Conservation (phyloP, 2,113 vertebrate species). For the Microcebus jonahi region DNA sequence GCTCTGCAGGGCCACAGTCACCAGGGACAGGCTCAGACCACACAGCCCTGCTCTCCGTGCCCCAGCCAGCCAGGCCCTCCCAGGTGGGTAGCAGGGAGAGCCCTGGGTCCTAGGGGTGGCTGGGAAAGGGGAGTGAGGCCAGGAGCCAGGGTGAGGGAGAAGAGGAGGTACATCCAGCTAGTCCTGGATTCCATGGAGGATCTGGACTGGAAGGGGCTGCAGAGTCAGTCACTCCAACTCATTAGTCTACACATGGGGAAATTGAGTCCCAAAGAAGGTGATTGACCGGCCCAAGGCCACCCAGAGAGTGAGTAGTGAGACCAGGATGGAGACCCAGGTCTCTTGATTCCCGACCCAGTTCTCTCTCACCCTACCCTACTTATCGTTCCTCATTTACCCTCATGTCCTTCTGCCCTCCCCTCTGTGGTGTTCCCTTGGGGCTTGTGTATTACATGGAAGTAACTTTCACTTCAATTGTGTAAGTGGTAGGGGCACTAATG, state of each 20-base stretch:
- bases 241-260: too few species aligned
- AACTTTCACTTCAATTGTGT: neutral
- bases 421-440: neutral
- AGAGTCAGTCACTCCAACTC: too few species aligned
- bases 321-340: neutral
- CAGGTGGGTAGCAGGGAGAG: slow-evolving; percentile 33
- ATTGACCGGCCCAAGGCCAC: neutral
- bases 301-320: neutral
- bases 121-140: neutral
- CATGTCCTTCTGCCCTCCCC: neutral
- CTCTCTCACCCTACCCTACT: neutral
- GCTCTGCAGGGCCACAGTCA: neutral
- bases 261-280: neutral
- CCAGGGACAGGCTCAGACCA: neutral
- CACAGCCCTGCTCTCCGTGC: neutral
- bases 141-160: neutral
- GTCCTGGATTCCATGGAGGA: too few species aligned
- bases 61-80: neutral
- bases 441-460: neutral
- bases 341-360: neutral
- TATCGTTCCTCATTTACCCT: neutral
- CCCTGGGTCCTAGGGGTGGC: neutral
- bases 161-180: neutral
- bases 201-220: too few species aligned
- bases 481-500: neutral